Evolutionary conservation across 2,113 vertebrate genomes (phyloP), one percentile per base, ranked within the genome.

Genomic region (Channa maculata): DNA sequence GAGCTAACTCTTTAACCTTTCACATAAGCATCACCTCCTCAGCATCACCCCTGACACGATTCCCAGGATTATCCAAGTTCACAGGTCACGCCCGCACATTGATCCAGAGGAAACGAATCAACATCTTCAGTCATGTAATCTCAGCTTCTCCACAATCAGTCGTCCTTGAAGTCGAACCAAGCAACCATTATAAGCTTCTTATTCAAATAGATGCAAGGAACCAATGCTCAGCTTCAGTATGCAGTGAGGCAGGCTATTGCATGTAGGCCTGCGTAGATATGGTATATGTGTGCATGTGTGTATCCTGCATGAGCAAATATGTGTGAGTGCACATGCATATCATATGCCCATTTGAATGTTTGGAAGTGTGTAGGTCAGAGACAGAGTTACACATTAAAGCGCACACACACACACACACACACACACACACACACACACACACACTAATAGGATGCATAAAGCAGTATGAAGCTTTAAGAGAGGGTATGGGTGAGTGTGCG

Each of bases 171-270:
- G 65, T 69, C 54, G 37, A 87, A 80, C 37, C 84, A 69, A 75
- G 73, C 68, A 82, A 74, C 80, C 77, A 80, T 82, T 82, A 80
- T 80, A 85, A 83, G 73, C 71, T 68, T 84, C 79, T 88, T 84
- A 87, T 86, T 87, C 77, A 87, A 86, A 90, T 83, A 65, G 59
- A 77, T 77, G 75, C 24, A 24, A 24, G 24, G 24, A 24, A 24
- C 24, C 24, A 24, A 24, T 24, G 24, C 24, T 24, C 24, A 24
- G 24, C 24, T 24, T 24, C 24, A 24, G 24, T 24, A 24, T 24
- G 24, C 65, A 78, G n/a, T 48, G 71, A 71, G 48, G 74, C 66
- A n/a, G 53, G 44, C 54, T 46, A 41, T 5, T 41, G 39, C 6
- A 46, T 46, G 48, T 49, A 37, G 46, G 67, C 38, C 36, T 53